These are phyloP conservation scores for Chromoteleia sp. DNA, from an alignment of 2,888 invertebrate genomes.

Conservation along the genomic window DNA sequence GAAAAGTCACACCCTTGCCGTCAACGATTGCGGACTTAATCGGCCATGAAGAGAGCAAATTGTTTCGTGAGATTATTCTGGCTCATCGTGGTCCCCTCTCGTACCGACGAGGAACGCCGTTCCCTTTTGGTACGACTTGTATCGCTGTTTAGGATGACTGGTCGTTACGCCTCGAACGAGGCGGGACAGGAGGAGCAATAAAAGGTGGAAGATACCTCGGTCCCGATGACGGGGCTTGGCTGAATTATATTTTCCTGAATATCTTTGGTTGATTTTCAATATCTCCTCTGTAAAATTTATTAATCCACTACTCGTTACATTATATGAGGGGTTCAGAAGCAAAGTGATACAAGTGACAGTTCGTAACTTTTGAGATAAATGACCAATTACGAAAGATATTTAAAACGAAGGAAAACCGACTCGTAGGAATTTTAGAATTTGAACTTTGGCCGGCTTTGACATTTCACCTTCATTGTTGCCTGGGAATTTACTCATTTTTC, in stretches of 20 bases:
- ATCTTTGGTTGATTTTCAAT: too few relatives aligned
- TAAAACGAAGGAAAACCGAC: too few relatives aligned
- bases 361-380: too few relatives aligned
- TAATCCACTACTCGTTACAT: too few relatives aligned
- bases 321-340: too few relatives aligned
- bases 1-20: conserved; percentile 65
- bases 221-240: too few relatives aligned
- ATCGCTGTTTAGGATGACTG: conserved; percentile 54
- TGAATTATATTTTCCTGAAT: too few relatives aligned
- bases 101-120: conserved; percentile 39
- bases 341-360: too few relatives aligned
- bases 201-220: conserved; percentile 43
- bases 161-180: conserved; percentile 45
- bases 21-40: conserved; percentile 80
- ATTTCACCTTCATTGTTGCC: conserved; percentile 80
- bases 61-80: conserved; percentile 82
- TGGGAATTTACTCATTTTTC: conserved; percentile 80
- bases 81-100: conserved; percentile 73
- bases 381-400: too few relatives aligned
- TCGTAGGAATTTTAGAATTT: too few relatives aligned
- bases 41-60: conserved; percentile 83
- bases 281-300: too few relatives aligned
- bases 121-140: conserved; percentile 48
- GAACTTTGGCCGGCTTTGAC: too few relatives aligned
- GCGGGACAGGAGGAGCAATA: conserved; percentile 38